phyloP scores from a whole-genome alignment of 2,888 invertebrate species.

The Siphlonurus alternatus region DNA sequence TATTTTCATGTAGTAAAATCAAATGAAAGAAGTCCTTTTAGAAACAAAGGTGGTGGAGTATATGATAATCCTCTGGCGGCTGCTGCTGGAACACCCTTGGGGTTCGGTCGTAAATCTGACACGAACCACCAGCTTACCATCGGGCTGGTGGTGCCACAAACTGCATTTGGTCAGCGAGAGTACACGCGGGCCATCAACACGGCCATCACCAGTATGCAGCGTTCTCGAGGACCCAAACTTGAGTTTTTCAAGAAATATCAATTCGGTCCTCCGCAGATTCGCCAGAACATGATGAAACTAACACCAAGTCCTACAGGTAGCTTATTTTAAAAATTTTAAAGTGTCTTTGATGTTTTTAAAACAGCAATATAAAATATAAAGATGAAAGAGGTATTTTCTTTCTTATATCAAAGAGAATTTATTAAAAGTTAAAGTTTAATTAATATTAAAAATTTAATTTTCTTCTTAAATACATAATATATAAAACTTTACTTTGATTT shows the following conservation, averaged over 20 bases:
- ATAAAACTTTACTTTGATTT: background rate
- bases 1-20: no score
- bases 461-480: background rate
- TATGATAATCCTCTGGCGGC: background rate
- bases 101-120: background rate
- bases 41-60: background rate
- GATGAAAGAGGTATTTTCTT: background rate
- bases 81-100: background rate
- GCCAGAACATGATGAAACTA: slow-evolving; percentile 46
- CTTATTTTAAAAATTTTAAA: slow-evolving; percentile 18
- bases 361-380: background rate
- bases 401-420: background rate
- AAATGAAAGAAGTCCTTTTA: no score
- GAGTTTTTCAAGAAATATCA: slow-evolving; percentile 44
- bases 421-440: background rate
- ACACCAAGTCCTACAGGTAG: slow-evolving; percentile 61
- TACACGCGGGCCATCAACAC: slow-evolving; percentile 47
- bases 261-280: slow-evolving; percentile 43
- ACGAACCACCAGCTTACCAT: slow-evolving; percentile 28
- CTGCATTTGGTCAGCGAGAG: slow-evolving; percentile 53
- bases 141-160: slow-evolving; percentile 60
- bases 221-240: slow-evolving; percentile 38
- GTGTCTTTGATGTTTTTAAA: background rate
- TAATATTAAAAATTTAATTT: background rate
- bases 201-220: slow-evolving; percentile 40